Percentiles rank a stretch among this genome's conserved stretches.
phyloP scores from a whole-genome alignment of 2,797 vertebrate species.

The Florisuga fusca region DNA sequence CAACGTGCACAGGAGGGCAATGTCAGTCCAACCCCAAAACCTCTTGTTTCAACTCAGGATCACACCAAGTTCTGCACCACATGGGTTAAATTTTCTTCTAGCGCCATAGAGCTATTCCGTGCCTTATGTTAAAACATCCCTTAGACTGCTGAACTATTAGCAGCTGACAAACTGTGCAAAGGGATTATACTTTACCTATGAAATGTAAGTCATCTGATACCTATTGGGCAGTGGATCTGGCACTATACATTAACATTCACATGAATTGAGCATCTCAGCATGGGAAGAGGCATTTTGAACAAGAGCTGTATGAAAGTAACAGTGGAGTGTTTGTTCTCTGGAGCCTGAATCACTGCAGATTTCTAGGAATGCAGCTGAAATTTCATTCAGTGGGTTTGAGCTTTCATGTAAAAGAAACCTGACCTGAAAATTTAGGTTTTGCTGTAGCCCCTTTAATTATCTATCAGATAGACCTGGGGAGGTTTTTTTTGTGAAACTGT shows the following conservation, averaged over 20 bases:
- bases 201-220: not conserved
- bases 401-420: conserved; percentile 24
- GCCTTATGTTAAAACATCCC: not conserved
- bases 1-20: not conserved
- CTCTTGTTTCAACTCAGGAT: not conserved
- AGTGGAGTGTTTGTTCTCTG: conserved; percentile 53
- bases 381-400: conserved; percentile 25
- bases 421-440: conserved; percentile 57
- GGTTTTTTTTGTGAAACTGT: not conserved
- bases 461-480: conserved; percentile 18
- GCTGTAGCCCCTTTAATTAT: conserved; percentile 20
- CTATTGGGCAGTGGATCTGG: not conserved
- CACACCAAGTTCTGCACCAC: not conserved
- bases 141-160: not conserved
- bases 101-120: not conserved
- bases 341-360: conserved; percentile 46
- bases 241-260: not conserved
- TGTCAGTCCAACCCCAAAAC: not conserved
- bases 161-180: not conserved
- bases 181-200: not conserved
- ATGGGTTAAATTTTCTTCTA: not conserved
- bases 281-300: conserved; percentile 12
- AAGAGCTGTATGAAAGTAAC: conserved; percentile 33
- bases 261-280: conserved; percentile 32
- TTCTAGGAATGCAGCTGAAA: conserved; percentile 58